Percentiles rank a stretch among this genome's conserved stretches.
Evolutionary conservation across 2,113 vertebrate species (phyloP).

Genomic region (Leucopsar rothschildi): DNA sequence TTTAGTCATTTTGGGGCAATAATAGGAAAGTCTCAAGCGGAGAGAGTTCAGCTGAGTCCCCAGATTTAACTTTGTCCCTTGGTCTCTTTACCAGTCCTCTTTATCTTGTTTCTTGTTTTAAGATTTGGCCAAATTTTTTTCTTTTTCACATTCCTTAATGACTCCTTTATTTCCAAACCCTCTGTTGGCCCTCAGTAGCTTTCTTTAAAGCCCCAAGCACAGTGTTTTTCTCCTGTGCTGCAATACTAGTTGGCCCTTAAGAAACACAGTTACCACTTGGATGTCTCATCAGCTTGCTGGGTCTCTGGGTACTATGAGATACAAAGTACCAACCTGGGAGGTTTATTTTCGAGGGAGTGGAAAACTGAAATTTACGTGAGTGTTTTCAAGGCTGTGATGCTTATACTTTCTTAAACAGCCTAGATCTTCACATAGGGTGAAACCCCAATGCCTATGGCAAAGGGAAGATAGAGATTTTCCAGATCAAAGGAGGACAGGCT

Average conservation of each 20-base stretch:
- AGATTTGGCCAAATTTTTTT: not conserved
- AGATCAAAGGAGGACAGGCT: not conserved
- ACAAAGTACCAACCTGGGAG: not conserved
- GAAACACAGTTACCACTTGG: not conserved
- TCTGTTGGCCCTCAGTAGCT: not conserved
- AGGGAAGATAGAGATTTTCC: not conserved
- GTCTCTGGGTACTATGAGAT: not conserved
- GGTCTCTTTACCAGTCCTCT: not conserved
- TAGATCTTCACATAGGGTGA: not conserved
- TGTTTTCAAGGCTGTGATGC: not conserved
- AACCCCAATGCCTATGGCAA: not conserved
- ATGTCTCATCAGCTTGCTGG: not conserved
- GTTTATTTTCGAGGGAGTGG: not conserved
- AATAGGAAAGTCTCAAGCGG: not conserved
- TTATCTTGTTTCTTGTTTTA: not conserved
- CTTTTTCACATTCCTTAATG: not conserved
- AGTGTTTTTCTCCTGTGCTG: not conserved
- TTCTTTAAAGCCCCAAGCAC: not conserved
- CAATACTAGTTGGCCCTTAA: not conserved
- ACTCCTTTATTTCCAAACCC: not conserved
- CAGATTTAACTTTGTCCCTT: not conserved
- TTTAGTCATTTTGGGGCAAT: not conserved
- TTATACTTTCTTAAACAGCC: not conserved
- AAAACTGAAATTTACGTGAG: not conserved
- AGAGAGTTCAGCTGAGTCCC: not conserved